phyloP scores from a whole-genome alignment of 2,797 vertebrate genomes.

The Leucoraja ocellata region DNA sequence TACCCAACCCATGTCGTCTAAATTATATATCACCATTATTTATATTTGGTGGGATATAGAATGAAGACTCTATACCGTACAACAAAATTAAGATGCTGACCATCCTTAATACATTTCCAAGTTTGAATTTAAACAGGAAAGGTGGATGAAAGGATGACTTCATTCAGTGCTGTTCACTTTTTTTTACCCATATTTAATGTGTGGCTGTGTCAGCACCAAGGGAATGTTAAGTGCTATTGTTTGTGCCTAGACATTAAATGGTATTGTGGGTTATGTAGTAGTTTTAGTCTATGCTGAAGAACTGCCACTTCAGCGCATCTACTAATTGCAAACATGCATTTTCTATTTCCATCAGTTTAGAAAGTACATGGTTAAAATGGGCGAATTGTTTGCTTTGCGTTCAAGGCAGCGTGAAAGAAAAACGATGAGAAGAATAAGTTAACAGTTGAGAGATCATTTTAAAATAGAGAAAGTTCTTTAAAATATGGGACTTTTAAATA shows the following conservation, averaged over 20 bases:
- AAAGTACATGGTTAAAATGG: not conserved
- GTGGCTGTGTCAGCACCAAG: not conserved
- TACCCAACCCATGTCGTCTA: not conserved
- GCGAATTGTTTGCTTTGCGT: not conserved
- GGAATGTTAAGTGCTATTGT: slow-evolving; percentile 8
- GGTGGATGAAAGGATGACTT: not conserved
- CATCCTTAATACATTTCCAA: not conserved
- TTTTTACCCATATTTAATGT: not conserved
- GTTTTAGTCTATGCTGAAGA: not conserved
- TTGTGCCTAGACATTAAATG: not conserved
- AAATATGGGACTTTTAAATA: too few species aligned
- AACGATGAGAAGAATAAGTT: not conserved
- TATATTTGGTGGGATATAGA: not conserved
- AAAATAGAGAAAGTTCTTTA: not conserved
- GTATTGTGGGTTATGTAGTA: not conserved
- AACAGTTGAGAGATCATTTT: not conserved
- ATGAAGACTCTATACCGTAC: not conserved
- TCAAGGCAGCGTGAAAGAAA: not conserved
- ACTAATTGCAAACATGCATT: slow-evolving; percentile 32
- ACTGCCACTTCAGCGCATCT: not conserved
- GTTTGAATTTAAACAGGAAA: not conserved
- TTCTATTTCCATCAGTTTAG: not conserved
- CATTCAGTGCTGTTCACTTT: not conserved
- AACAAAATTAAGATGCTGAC: not conserved
- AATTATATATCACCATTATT: not conserved